These are phyloP conservation scores for Ligdia adustata DNA, from an alignment of 2,888 invertebrate species.

Conservation along the genomic window DNA sequence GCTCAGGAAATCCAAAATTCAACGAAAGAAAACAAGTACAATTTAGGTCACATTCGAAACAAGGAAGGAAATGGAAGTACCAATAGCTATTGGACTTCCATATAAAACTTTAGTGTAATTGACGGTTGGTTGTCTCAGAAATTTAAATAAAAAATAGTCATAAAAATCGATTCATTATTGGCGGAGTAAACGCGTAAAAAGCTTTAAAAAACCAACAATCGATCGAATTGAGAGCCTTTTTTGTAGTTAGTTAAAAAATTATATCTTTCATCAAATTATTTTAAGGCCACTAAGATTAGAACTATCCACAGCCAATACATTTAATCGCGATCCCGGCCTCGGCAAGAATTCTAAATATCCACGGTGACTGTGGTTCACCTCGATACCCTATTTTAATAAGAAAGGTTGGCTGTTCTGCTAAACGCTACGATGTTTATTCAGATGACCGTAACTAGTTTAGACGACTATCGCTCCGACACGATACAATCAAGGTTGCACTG, in stretches of 20 bases:
- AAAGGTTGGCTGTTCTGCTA: conserved; percentile 50
- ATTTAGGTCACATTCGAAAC: conserved; percentile 14
- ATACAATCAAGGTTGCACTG: conserved; percentile 14
- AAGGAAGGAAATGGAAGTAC: conserved; percentile 13
- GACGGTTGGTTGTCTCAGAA: too few species aligned
- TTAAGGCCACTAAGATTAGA: too few species aligned
- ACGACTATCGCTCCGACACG: conserved; percentile 22
- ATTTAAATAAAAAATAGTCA: too few species aligned
- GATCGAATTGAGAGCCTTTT: too few species aligned
- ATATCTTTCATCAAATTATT: too few species aligned
- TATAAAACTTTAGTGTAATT: too few species aligned
- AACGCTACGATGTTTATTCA: conserved; percentile 25
- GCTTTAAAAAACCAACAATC: too few species aligned
- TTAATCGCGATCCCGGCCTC: too few species aligned
- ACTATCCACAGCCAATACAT: too few species aligned
- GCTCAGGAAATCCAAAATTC: conserved; percentile 9
- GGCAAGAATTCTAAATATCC: conserved; percentile 48
- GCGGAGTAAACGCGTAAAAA: too few species aligned
- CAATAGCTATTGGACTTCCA: background rate
- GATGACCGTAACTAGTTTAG: conserved; percentile 47
- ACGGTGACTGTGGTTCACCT: conserved; percentile 59
- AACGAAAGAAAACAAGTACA: conserved; percentile 15
- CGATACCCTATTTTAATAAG: conserved; percentile 54
- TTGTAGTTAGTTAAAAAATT: too few species aligned
- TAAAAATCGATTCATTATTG: too few species aligned